Evolutionary conservation across 1,140 invertebrate species (phyloP), one percentile per base, ranked within the genome.

Genomic region (Wiebesia pumilae): DNA sequence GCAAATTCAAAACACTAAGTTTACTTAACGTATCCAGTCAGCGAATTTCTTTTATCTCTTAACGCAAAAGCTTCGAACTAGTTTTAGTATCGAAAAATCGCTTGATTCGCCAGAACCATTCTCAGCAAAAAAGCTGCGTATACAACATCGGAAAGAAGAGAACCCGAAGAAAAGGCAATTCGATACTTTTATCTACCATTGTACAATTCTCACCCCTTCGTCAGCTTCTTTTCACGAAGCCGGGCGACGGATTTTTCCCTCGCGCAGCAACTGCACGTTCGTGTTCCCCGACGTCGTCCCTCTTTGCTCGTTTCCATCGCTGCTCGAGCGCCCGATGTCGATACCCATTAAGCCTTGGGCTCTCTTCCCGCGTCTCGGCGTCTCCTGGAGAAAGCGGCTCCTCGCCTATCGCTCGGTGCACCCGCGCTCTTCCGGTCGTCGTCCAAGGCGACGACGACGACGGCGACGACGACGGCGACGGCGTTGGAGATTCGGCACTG

Each of bases 401-500:
- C 54, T 83, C 82, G 79, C 21, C 82, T 69, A 69, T 47, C 80
- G 51, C 51, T 54, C 51, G 81, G n/a, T 21, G n/a, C 67, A 40
- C 33, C n/a, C 84, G 62, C 79, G 30, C 30, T 71, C 84, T 86
- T 87, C 88, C 75, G 80, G 73, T 79, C 73, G 19, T 0, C 54
- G 58, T 1, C 69, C 27, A 51, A 35, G 62, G 77, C 85, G 79
- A 43, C 43, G 75, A 10, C 62, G 82, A 33, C 90, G 90, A 90
- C 90, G 91, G 90, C 91, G 65, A 27, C 62, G 40, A 3, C 65
- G 83, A 35, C 90, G 90, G 90, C 90, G 91, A 90, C 91, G 81
- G 16, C 62, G n/a, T n/a, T n/a, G n/a, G n/a, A n/a, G n/a, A n/a
- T n/a, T n/a, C n/a, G 24, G 33, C 21, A 65, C 65, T 27, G 91